These are phyloP conservation scores for Pseudachorutes palmiensis DNA, from an alignment of 1,140 invertebrate species.

Conservation along the genomic window DNA sequence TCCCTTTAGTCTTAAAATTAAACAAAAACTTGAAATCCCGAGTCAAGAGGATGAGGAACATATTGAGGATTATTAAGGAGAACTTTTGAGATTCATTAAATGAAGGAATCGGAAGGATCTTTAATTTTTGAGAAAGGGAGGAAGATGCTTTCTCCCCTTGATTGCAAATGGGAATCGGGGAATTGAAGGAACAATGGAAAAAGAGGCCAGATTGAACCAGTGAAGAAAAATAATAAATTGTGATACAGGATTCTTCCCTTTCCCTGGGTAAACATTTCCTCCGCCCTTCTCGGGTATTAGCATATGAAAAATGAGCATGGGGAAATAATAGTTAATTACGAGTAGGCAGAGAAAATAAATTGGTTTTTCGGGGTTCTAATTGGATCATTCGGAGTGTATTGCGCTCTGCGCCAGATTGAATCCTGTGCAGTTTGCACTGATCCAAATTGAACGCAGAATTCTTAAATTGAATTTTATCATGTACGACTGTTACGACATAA, in stretches of 20 bases:
- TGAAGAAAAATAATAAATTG: constrained; percentile 12
- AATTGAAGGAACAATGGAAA: constrained; percentile 4
- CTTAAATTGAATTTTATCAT: too few species aligned
- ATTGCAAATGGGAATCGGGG: background rate
- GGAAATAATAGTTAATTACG: constrained; percentile 11
- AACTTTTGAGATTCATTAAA: background rate
- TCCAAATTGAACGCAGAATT: background rate
- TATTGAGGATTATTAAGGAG: background rate
- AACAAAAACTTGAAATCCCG: background rate
- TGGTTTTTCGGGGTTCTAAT: constrained; percentile 4
- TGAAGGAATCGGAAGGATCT: background rate
- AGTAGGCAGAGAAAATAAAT: background rate
- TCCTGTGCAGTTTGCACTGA: background rate
- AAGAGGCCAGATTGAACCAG: too few species aligned
- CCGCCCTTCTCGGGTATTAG: background rate
- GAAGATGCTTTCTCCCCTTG: background rate
- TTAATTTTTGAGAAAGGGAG: background rate
- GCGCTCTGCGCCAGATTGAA: constrained; percentile 7
- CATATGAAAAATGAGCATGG: constrained; percentile 10
- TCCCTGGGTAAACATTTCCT: background rate
- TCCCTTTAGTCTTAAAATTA: background rate
- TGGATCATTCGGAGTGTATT: constrained; percentile 9
- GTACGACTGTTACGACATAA: too few species aligned
- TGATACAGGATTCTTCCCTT: background rate
- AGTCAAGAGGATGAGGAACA: background rate